These are phyloP conservation scores for Harpagifer antarcticus DNA, from an alignment of 2,797 vertebrate genomes.

Conservation along the genomic window DNA sequence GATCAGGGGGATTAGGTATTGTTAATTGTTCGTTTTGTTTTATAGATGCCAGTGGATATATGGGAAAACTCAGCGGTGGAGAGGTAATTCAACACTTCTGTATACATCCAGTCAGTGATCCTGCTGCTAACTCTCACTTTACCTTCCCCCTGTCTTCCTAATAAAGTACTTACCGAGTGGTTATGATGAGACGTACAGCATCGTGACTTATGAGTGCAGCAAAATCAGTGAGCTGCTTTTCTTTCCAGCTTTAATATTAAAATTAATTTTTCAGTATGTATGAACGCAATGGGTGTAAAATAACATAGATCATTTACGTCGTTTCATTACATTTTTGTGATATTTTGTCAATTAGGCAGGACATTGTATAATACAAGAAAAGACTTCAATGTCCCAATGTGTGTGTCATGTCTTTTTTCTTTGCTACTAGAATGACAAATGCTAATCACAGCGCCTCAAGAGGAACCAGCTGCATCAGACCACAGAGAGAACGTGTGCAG, in stretches of 20 bases:
- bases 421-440: neutral
- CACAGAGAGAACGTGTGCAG: neutral
- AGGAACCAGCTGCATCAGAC: neutral
- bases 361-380: no score
- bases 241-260: no score
- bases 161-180: neutral
- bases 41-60: neutral
- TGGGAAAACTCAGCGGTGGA: neutral
- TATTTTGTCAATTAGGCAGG: neutral
- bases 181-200: slow-evolving; percentile 6
- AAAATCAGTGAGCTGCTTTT: neutral
- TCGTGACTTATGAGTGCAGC: neutral
- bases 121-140: neutral
- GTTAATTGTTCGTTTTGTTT: neutral
- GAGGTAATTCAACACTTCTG: neutral
- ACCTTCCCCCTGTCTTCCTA: neutral
- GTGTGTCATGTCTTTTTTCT: neutral
- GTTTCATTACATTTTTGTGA: no score
- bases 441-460: neutral
- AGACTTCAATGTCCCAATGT: no score
- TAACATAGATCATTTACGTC: no score
- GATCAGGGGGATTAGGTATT: no score
- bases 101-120: neutral
- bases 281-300: no score
- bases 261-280: no score